phyloP scores from a whole-genome alignment of 2,888 invertebrate genomes.

The Brachypterus glaber region DNA sequence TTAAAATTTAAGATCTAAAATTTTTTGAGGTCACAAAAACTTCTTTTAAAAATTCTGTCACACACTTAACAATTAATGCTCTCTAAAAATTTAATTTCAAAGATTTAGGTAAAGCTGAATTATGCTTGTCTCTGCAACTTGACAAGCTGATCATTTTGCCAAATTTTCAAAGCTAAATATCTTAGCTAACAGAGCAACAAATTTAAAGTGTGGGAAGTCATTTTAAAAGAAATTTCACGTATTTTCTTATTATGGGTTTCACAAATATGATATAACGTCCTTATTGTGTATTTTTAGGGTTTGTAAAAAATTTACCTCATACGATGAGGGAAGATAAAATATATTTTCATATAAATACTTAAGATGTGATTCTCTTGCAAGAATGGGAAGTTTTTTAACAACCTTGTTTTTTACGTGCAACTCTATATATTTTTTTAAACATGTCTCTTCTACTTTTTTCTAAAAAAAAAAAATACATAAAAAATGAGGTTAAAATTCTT shows the following conservation, averaged over 20 bases:
- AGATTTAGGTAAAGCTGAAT: no score
- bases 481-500: constrained; percentile 10
- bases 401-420: constrained; percentile 42
- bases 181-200: no score
- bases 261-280: no score
- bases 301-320: constrained; percentile 34
- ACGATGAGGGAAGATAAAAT: constrained; percentile 55
- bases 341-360: constrained; percentile 60
- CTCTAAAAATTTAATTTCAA: no score
- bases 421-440: constrained; percentile 46
- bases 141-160: no score
- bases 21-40: constrained; percentile 7
- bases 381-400: constrained; percentile 50
- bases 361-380: constrained; percentile 54
- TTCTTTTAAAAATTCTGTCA: not conserved
- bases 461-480: constrained; percentile 28
- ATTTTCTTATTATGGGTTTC: no score
- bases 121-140: no score
- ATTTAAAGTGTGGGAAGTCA: no score
- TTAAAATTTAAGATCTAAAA: no score
- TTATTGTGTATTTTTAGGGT: constrained; percentile 5
- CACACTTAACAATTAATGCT: no score
- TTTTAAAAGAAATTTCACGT: no score
- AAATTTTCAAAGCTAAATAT: no score
- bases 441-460: constrained; percentile 48